Base-by-base conservation (phyloP, 2,797 vertebrate species). In the Tokudaia tokunoshimensis region DNA sequence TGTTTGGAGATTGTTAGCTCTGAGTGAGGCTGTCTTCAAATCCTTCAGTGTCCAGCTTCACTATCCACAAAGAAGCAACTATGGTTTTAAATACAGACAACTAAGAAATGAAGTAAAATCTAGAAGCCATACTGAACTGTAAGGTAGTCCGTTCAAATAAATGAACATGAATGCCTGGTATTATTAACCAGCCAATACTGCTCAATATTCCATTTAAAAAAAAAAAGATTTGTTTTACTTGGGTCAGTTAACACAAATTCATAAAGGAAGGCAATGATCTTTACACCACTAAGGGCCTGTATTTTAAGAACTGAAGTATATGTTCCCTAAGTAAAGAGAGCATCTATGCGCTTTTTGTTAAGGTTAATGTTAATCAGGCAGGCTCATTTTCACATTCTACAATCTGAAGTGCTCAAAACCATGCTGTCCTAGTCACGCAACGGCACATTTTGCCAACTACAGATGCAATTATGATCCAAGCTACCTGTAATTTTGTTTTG, bases 401-500 rank as follows among this genome's bases (percentile, higher is more conserved):
- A 83, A 74, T 92, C 31, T 92, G 52, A 95, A 94, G 52, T 84
- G 31, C n/a, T 81, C 90, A 85, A 92, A 97, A 95, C 83, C n/a
- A 91, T 26, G 84, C 8, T 47, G 91, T 84, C 41, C 41, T 93
- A 95, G 76, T 95, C 90, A 85, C n/a, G 95, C 85, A 94, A 93
- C 91, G 26, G n/a, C 89, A 96, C 76, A 86, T 87, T 95, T 57
- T 89, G 41, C 63, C 88, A 94, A 94, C 75, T 92, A 87, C 0
- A 15, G 96, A 95, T 70, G 24, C 70, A 97, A 96, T 94, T 96
- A 70, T 94, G 82, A 88, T 24, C 41, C 82, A 82, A 14, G 72
- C 14, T 92, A 81, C 83, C 67, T 88, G 34, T 92, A 85, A 95
- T 96, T 95, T 94, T 75, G 93, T 91, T 93, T 93, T 88, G 65